phyloP scores from a whole-genome alignment of 2,113 vertebrate species.

The Irena cyanogastra region DNA sequence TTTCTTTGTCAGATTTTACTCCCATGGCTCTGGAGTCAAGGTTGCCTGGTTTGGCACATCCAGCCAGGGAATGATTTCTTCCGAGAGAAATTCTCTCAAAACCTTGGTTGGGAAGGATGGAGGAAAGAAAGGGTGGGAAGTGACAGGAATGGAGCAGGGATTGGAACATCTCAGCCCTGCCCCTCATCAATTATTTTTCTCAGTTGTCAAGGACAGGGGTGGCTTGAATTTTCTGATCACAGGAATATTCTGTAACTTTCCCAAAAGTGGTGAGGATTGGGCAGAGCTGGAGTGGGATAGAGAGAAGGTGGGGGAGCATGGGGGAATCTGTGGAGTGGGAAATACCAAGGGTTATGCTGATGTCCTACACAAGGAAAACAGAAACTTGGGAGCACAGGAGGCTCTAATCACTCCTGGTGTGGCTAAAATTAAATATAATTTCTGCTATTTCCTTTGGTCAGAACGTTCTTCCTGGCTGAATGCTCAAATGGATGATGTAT shows the following conservation, averaged over 20 bases:
- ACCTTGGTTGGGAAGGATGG: neutral
- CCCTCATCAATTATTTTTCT: neutral
- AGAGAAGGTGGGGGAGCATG: neutral
- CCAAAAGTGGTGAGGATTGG: neutral
- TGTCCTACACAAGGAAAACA: neutral
- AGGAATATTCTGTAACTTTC: neutral
- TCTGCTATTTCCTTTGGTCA: neutral
- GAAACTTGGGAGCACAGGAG: neutral
- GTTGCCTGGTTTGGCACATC: neutral
- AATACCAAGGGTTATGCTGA: neutral
- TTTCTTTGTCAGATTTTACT: neutral
- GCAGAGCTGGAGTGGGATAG: neutral
- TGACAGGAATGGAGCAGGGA: neutral
- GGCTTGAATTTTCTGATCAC: neutral
- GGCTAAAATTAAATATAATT: neutral
- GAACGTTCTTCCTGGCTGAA: neutral
- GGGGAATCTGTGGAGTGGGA: neutral
- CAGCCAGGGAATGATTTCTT: neutral
- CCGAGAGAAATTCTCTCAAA: neutral
- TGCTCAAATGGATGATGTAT: neutral
- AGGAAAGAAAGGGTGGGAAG: neutral
- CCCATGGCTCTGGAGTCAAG: neutral
- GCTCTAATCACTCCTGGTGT: neutral
- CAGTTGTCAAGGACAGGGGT: neutral
- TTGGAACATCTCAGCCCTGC: neutral